Base-by-base conservation (phyloP, 2,888 invertebrate species). In the Galeruca laticollis region DNA sequence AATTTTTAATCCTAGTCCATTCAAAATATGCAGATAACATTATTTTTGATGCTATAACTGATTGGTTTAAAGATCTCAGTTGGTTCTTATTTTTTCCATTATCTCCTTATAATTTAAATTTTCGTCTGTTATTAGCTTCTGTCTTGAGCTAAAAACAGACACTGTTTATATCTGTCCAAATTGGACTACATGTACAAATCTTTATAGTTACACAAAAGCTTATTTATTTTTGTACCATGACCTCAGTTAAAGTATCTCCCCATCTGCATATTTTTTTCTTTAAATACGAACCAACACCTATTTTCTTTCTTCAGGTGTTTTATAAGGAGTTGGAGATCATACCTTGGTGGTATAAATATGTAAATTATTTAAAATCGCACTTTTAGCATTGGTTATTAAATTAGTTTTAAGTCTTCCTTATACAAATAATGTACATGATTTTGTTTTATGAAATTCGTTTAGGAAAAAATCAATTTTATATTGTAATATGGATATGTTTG, bases 301-400 rank as follows among this genome's bases (percentile, higher is more conserved):
- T 70, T 70, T 73, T 69, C 63, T 70, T 33, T 73, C 68, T 70
- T 69, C 70, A 73, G 73, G 73, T 73, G 65, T 69, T 59, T 51
- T 64, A 62, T 56, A 57, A 59, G 63, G 54, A 59, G 26, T 60
- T 57, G 43, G 47, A 47, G 54, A 56, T 18, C 18, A 20, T 56
- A 51, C 62, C 40, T 57, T 57, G 61, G 49, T 68, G 65, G 65
- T 66, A 59, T 60, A 47, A 37, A 47, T 51, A 21, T 56, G 52
- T 64, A 72, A 60, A 65, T 52, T 70, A 47, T 21, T 67, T 60
- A 47, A 56, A 63, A 61, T 21, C 62, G 43, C 67, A 70, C 68
- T 62, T 68, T 60, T 52, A 69, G 26, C 31, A 62, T 35, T 20
- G 31, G 4, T 20, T 35, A 20, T 60, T 61, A 43, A 49, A 35